phyloP scores from a whole-genome alignment of 2,797 vertebrate genomes.

The Trichosurus vulpecula region DNA sequence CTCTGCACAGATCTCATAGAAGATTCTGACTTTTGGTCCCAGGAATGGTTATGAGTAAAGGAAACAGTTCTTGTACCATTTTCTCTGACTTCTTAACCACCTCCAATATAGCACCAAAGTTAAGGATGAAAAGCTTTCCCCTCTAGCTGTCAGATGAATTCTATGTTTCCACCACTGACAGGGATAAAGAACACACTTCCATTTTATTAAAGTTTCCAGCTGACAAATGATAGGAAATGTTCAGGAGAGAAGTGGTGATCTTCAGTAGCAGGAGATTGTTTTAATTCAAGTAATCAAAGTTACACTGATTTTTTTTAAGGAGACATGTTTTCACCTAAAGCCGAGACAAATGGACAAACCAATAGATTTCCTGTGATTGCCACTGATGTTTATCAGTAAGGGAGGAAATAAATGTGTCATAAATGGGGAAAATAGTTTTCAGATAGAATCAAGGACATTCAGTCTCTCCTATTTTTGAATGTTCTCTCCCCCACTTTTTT shows the following conservation, averaged over 20 bases:
- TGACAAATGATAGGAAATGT: constrained; percentile 27
- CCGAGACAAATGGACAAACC: background rate
- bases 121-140: constrained; percentile 24
- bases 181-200: constrained; percentile 2
- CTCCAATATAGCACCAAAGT: background rate
- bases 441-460: background rate
- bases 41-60: background rate
- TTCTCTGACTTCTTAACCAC: background rate
- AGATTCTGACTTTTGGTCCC: background rate
- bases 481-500: background rate
- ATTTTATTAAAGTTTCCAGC: constrained; percentile 10
- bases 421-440: background rate
- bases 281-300: constrained; percentile 55
- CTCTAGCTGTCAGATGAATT: constrained; percentile 19
- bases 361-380: background rate
- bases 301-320: constrained; percentile 34
- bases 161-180: background rate
- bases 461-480: background rate
- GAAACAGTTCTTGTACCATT: background rate
- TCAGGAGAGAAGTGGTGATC: constrained; percentile 25
- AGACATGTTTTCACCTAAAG: background rate
- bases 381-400: background rate
- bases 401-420: background rate
- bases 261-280: constrained; percentile 34
- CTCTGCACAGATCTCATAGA: background rate